These are phyloP conservation scores for Drosophila aff. DNA, from an alignment of 1,140 invertebrate species.

Conservation along the genomic window DNA sequence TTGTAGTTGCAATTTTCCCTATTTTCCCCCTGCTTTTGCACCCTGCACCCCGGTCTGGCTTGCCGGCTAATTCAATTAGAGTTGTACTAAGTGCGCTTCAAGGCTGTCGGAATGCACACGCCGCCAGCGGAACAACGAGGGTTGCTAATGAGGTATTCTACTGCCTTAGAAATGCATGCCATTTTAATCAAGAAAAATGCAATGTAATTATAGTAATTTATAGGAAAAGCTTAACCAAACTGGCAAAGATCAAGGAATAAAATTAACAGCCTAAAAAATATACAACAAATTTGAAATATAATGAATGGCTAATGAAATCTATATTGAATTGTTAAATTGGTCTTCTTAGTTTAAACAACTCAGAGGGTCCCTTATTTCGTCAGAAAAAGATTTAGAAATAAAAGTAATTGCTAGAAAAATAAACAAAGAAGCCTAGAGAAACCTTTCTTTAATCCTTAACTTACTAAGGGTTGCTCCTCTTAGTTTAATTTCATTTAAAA, in stretches of 20 bases:
- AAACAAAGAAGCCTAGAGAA: too few species aligned
- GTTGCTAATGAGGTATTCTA: conserved; percentile 32
- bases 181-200: neutral
- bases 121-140: conserved; percentile 34
- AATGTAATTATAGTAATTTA: neutral
- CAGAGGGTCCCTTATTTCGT: neutral
- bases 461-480: too few species aligned
- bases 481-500: too few species aligned
- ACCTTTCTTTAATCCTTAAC: too few species aligned
- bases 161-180: neutral
- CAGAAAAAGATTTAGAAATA: neutral
- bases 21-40: conserved; percentile 31
- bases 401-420: too few species aligned
- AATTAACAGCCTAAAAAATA: too few species aligned
- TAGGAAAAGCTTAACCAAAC: neutral
- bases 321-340: neutral
- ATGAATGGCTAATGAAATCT: too few species aligned
- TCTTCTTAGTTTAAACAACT: neutral
- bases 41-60: conserved; percentile 12
- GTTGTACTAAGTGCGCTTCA: conserved; percentile 75
- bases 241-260: neutral
- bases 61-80: conserved; percentile 79
- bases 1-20: conserved; percentile 27
- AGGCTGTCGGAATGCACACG: conserved; percentile 55
- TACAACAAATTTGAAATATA: rapidly evolving